Conservation (phyloP, 2,113 vertebrate species). For the Sceloporus tristichus region DNA sequence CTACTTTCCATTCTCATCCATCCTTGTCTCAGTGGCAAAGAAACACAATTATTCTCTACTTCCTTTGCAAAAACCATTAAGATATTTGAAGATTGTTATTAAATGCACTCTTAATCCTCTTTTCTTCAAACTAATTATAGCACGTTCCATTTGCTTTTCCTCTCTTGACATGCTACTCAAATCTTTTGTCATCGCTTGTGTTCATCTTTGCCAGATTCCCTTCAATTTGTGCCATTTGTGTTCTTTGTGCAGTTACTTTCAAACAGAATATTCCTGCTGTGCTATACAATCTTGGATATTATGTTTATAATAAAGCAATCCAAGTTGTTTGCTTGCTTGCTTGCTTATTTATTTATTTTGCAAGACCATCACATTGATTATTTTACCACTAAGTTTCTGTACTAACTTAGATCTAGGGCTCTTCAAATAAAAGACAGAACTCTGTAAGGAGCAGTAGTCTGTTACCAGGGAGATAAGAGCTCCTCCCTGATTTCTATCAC, state of each 20-base stretch:
- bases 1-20: neutral
- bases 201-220: neutral
- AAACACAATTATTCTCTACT: slow-evolving; percentile 22
- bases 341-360: neutral
- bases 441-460: neutral
- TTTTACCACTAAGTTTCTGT: neutral
- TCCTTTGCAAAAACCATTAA: slow-evolving; percentile 15
- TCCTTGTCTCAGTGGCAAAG: slow-evolving; percentile 26
- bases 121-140: slow-evolving; percentile 33
- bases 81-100: slow-evolving; percentile 35
- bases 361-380: neutral
- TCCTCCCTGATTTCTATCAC: neutral
- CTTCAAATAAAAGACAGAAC: neutral
- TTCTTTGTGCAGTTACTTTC: neutral
- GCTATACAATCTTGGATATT: neutral
- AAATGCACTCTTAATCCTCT: slow-evolving; percentile 36
- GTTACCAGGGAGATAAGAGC: neutral
- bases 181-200: neutral
- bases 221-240: neutral
- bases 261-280: neutral
- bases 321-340: too few species aligned
- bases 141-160: slow-evolving; percentile 1
- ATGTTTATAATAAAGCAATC: neutral
- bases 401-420: neutral
- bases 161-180: slow-evolving; percentile 6